These are phyloP conservation scores for Epinephelus malabaricus DNA, from an alignment of 2,797 vertebrate species.

Conservation along the genomic window DNA sequence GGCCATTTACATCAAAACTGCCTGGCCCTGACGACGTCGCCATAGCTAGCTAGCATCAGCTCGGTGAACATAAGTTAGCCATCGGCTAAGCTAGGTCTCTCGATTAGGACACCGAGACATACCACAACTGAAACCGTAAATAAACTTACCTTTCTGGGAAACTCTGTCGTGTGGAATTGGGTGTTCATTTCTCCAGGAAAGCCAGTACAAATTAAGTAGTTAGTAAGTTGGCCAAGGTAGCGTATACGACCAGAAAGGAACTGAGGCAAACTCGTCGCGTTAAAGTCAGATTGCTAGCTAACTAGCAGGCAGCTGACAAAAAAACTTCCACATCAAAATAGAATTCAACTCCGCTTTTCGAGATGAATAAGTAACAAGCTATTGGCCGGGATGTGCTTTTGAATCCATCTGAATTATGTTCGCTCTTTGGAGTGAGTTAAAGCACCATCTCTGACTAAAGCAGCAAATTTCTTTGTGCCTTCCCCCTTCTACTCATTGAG, in stretches of 20 bases:
- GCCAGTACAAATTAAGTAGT: conserved; percentile 31
- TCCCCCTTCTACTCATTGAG: conserved; percentile 84
- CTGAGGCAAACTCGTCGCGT: conserved; percentile 79
- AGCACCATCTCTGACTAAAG: conserved; percentile 50
- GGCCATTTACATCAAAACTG: conserved; percentile 48
- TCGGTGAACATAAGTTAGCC: conserved; percentile 78
- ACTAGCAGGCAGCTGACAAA: conserved; percentile 70
- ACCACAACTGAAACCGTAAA: background rate
- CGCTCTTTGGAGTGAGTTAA: conserved; percentile 46
- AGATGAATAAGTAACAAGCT: background rate
- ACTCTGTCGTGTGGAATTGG: background rate
- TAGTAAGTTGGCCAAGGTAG: conserved; percentile 46
- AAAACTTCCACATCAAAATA: conserved; percentile 75
- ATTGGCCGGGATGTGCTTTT: background rate
- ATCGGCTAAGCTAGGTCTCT: conserved; percentile 74
- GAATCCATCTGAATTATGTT: conserved; percentile 6
- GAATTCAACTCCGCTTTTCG: background rate
- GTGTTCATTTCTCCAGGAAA: conserved; percentile 55
- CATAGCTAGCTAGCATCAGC: conserved; percentile 78
- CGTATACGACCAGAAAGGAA: conserved; percentile 48
- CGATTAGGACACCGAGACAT: conserved; percentile 43
- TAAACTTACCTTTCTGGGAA: conserved; percentile 61
- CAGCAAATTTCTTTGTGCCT: conserved; percentile 83
- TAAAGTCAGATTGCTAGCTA: conserved; percentile 73
- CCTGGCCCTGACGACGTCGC: conserved; percentile 75